Percentiles rank a stretch among this genome's conserved stretches.
Conservation (phyloP, 2,797 vertebrate species). For the Menidia menidia region DNA sequence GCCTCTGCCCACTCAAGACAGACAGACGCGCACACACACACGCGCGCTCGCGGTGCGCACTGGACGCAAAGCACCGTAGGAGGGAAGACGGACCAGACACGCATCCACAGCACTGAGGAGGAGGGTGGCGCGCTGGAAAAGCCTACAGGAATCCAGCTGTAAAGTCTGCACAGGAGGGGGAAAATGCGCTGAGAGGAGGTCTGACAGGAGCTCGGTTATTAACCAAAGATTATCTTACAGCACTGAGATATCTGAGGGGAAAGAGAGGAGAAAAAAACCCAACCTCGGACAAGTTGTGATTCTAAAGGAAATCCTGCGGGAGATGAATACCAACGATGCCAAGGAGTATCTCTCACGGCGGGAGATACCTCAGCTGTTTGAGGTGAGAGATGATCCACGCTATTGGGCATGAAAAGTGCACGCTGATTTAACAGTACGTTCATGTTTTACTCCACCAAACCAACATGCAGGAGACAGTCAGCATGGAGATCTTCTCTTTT, state of each 20-base stretch:
- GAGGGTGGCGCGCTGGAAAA: conserved; percentile 49
- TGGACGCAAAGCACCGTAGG: conserved; percentile 43
- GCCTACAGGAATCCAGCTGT: conserved; percentile 70
- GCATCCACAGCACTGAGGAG: conserved; percentile 50
- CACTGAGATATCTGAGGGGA: conserved; percentile 19
- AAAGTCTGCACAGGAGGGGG: conserved; percentile 55
- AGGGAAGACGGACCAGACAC: conserved; percentile 49
- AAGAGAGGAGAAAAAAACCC: not conserved
- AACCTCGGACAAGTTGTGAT: conserved; percentile 58
- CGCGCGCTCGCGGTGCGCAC: conserved; percentile 7
- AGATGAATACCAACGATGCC: conserved; percentile 92
- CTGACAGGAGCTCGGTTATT: conserved; percentile 22
- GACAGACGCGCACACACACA: conserved; percentile 9
- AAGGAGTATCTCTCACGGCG: conserved; percentile 95
- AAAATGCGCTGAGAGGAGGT: conserved; percentile 71
- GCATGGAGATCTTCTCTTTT: not conserved
- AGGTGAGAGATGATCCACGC: conserved; percentile 84
- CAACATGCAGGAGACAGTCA: not conserved
- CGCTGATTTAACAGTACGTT: not conserved
- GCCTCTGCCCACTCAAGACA: conserved; percentile 39
- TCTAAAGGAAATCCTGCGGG: conserved; percentile 49
- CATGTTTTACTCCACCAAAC: not conserved
- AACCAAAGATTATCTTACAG: conserved; percentile 34
- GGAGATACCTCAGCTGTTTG: conserved; percentile 97
- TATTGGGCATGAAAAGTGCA: not conserved